Evolutionary conservation across 2,113 vertebrate species (phyloP).

Genomic region (Nettapus auritus): DNA sequence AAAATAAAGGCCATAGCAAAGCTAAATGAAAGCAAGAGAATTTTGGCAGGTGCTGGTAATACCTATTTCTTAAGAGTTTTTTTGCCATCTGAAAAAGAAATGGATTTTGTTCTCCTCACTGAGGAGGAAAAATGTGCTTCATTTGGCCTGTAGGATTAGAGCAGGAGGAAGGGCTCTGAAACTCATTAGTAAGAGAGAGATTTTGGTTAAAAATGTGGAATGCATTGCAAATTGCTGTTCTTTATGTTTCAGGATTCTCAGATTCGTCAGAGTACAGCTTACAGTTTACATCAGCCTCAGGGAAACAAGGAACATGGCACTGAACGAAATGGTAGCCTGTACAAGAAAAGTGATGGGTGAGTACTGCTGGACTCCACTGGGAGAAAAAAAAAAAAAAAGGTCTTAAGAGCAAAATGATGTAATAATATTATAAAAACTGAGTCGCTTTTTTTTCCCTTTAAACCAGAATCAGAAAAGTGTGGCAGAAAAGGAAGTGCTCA

Average conservation of each 20-base stretch:
- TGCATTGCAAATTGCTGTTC: neutral
- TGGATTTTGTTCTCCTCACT: neutral
- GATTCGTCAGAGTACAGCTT: conserved; percentile 90
- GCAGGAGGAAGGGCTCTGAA: neutral
- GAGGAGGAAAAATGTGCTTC: neutral
- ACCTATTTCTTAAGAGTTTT: neutral
- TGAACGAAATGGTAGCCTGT: conserved; percentile 90
- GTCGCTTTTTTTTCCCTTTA: neutral
- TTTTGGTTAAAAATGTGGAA: neutral
- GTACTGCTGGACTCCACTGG: neutral
- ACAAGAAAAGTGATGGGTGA: conserved; percentile 97
- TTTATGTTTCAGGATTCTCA: conserved; percentile 88
- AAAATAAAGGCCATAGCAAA: neutral
- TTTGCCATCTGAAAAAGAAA: neutral
- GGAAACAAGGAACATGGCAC: conserved; percentile 99
- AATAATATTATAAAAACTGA: neutral
- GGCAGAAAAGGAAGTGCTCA: conserved; percentile 96
- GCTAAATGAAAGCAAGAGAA: neutral
- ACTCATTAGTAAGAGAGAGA: neutral
- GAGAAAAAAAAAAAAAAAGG: neutral
- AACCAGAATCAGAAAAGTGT: conserved; percentile 92
- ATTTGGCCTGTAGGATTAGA: neutral
- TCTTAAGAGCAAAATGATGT: neutral
- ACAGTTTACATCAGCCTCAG: conserved; percentile 97
- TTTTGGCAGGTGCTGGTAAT: neutral